Evolutionary conservation across 2,888 invertebrate genomes (phyloP).

Genomic region (Drosophila quinaria): DNA sequence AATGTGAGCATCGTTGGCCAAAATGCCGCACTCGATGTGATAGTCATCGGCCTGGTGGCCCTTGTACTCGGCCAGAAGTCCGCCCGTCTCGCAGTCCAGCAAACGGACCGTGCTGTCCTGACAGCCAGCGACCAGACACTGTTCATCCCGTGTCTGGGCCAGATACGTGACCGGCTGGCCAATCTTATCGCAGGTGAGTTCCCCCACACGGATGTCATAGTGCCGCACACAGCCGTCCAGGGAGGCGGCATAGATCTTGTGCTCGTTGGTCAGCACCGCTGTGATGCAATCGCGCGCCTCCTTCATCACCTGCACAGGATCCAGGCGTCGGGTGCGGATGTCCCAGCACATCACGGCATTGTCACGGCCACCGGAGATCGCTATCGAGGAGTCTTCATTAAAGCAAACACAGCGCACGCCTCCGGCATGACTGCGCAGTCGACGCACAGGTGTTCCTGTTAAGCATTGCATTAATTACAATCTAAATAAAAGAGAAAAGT

Average conservation of each 20-base stretch:
- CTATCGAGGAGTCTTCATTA: constrained; percentile 97
- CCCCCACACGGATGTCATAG: constrained; percentile 96
- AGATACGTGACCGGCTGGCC: constrained; percentile 93
- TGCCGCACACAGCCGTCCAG: constrained; percentile 94
- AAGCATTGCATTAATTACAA: background rate
- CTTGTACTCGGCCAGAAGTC: constrained; percentile 91
- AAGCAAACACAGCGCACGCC: constrained; percentile 91
- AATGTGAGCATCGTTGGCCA: constrained; percentile 93
- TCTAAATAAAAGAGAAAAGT: background rate
- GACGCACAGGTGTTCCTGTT: constrained; percentile 90
- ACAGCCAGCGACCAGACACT: constrained; percentile 94
- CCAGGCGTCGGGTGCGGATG: constrained; percentile 88
- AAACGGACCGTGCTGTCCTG: constrained; percentile 93
- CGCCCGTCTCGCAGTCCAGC: constrained; percentile 95
- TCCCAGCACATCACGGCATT: constrained; percentile 98
- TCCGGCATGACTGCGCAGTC: constrained; percentile 95
- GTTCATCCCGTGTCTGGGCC: constrained; percentile 95
- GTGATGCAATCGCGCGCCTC: constrained; percentile 98
- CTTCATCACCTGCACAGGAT: constrained; percentile 93
- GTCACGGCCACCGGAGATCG: constrained; percentile 97
- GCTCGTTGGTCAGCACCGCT: constrained; percentile 92
- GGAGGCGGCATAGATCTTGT: constrained; percentile 96
- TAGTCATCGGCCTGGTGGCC: constrained; percentile 94
- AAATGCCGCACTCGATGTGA: constrained; percentile 94
- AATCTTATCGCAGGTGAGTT: constrained; percentile 93